Base-by-base conservation (phyloP, 2,113 vertebrate genomes). In the Triplophysa siluroides region DNA sequence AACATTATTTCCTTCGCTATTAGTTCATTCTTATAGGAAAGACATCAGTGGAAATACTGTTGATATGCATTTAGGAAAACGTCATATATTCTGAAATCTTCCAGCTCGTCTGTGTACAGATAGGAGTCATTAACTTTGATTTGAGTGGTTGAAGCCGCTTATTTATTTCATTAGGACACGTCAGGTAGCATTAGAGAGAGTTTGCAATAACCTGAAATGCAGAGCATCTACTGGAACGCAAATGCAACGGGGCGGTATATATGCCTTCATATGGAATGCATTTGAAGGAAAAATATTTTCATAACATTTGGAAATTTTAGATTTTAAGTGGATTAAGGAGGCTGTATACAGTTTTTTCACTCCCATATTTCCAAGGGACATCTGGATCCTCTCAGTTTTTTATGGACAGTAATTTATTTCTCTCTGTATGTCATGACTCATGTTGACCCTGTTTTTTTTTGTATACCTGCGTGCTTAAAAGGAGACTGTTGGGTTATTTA, bases 221-320 rank as follows among this genome's bases (percentile, higher is more conserved):
- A 81, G 85, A 83, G 70, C 70, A 52, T 52, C 50, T 83, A 84
- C 78, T 85, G 74, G 76, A 82, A 72, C 81, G 86, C 78, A 84
- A 76, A 83, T 76, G 54, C 43, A 76, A 86, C 85, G 81, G 79
- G 38, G 76, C 85, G 62, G 47, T 73, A 89, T 85, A 87, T 83
- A 81, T 58, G 74, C 29, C 26, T 75, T 90, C 86, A 88, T 89
- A 88, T 91, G 86, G 84, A 90, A 83, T 82, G 85, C 81, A 90
- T 89, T 92, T 83, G 58, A 81, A 84, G 82, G 81, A 80, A 88
- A 90, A 89, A 90, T 90, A 90, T 91, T 92, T 90, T 91, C 82
- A 89, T 85, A 89, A 89, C 87, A 86, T 86, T 90, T 90, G 87
- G 83, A 90, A 89, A 91, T 91, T 84, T 87, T 86, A 87, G 85